Conservation (phyloP, 2,797 vertebrate genomes). For the Pseudomugil tenellus region DNA sequence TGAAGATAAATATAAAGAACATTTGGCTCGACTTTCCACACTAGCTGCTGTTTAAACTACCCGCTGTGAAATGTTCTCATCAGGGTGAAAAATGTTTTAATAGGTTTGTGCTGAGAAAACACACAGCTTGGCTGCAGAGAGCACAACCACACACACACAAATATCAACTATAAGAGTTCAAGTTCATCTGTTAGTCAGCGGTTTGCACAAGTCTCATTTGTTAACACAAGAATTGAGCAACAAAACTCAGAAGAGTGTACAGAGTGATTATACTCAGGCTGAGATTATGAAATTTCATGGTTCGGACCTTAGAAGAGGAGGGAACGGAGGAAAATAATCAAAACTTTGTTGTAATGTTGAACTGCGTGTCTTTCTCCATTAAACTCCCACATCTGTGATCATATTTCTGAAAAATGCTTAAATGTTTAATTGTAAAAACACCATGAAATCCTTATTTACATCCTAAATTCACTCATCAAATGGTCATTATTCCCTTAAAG, state of each 20-base stretch:
- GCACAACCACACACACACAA: not conserved
- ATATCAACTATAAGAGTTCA: not conserved
- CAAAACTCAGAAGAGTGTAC: not conserved
- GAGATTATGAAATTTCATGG: constrained; percentile 59
- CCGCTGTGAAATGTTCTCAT: constrained; percentile 46
- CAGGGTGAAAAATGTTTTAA: constrained; percentile 43
- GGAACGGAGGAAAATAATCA: constrained; percentile 12
- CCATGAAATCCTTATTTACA: too few relatives aligned
- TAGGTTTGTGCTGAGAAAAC: not conserved
- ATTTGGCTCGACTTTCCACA: constrained; percentile 5
- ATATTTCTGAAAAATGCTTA: not conserved
- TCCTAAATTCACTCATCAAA: too few relatives aligned
- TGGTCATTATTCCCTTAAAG: too few relatives aligned
- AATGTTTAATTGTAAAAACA: not conserved
- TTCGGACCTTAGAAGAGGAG: constrained; percentile 24
- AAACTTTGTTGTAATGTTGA: constrained; percentile 20
- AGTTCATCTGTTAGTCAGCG: not conserved
- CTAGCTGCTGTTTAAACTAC: constrained; percentile 3
- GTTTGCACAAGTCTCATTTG: constrained; percentile 5
- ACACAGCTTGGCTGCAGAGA: not conserved
- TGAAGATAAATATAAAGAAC: constrained; percentile 18
- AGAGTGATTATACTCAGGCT: constrained; percentile 31
- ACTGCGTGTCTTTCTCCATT: not conserved
- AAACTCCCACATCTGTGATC: not conserved
- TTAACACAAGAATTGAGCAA: constrained; percentile 45